Evolutionary conservation across 2,113 vertebrate genomes (phyloP).

Genomic region (Anthoscopus minutus): DNA sequence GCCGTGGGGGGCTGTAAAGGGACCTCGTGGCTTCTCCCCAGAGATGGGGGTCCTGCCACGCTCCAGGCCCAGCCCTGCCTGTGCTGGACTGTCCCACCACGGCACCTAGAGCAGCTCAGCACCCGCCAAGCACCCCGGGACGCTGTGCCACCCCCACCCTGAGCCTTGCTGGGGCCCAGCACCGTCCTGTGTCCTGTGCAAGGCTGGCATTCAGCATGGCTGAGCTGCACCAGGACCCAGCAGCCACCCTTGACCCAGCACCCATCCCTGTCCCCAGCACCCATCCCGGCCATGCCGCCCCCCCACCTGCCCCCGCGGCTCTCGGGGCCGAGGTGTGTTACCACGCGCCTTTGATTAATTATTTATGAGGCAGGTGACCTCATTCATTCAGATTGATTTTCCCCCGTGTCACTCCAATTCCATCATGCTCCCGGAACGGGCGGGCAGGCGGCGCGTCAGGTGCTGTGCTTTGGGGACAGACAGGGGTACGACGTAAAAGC

Average conservation of each 20-base stretch:
- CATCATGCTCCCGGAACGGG: not conserved
- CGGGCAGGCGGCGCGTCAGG: not conserved
- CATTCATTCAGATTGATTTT: slow-evolving; percentile 65
- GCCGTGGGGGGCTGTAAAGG: not conserved
- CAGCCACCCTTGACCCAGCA: fast-evolving
- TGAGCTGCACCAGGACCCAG: not conserved
- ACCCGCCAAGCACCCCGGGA: fast-evolving
- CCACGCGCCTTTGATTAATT: not conserved
- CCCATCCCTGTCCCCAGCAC: not conserved
- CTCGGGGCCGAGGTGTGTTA: not conserved
- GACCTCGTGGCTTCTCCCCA: not conserved
- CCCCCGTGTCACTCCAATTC: slow-evolving; percentile 43
- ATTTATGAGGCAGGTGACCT: slow-evolving; percentile 61
- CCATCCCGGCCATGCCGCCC: not conserved
- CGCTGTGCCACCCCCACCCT: fast-evolving
- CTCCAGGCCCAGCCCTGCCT: not conserved
- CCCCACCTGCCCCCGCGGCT: not conserved
- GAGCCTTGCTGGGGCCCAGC: not conserved
- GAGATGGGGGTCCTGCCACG: not conserved
- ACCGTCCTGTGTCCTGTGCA: fast-evolving
- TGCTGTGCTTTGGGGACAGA: not conserved
- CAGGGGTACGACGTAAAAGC: not conserved
- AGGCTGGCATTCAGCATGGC: not conserved
- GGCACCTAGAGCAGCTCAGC: not conserved
- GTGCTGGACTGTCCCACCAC: fast-evolving